Conservation (phyloP, 2,113 vertebrate species). For the Nettapus auritus region DNA sequence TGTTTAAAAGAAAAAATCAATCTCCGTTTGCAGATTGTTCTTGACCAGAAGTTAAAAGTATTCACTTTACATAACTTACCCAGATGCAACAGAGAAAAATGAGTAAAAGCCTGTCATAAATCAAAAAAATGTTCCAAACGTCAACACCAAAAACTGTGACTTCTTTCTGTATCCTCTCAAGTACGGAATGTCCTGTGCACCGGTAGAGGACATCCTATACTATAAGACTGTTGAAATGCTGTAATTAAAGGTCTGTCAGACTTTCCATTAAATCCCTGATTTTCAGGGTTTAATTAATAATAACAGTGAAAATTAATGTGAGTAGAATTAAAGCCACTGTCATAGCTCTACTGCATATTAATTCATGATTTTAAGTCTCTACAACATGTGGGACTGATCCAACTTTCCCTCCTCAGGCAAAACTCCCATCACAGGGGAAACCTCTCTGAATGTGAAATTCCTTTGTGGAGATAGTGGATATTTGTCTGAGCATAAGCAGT, state of each 20-base stretch:
- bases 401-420: background rate
- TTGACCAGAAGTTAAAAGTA: background rate
- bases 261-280: slow-evolving; percentile 83
- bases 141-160: background rate
- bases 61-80: background rate
- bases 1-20: background rate
- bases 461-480: background rate
- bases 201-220: slow-evolving; percentile 73
- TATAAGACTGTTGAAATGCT: slow-evolving; percentile 69
- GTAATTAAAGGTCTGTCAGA: slow-evolving; percentile 79
- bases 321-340: slow-evolving; percentile 75
- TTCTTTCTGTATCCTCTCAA: slow-evolving; percentile 49
- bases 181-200: slow-evolving; percentile 64
- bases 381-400: slow-evolving; percentile 38
- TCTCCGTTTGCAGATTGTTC: background rate
- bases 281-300: slow-evolving; percentile 82
- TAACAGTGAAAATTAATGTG: slow-evolving; percentile 77
- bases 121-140: background rate
- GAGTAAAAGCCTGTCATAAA: background rate
- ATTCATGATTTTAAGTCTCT: slow-evolving; percentile 58
- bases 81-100: background rate
- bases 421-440: background rate
- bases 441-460: background rate
- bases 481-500: background rate
- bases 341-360: slow-evolving; percentile 72